These are phyloP conservation scores for Hydrotaea diabolus DNA, from an alignment of 2,888 invertebrate genomes.

Conservation along the genomic window DNA sequence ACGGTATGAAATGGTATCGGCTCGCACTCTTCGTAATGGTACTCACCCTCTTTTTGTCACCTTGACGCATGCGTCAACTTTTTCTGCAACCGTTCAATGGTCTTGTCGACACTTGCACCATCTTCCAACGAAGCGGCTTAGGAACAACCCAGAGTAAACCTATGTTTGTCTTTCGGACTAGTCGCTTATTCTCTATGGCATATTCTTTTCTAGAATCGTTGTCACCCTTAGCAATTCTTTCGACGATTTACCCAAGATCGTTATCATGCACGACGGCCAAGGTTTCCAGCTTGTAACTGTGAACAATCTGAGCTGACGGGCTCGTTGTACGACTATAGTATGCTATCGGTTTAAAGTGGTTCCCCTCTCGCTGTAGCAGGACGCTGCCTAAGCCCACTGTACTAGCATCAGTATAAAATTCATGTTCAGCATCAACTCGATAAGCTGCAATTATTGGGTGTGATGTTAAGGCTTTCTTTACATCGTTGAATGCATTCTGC, in stretches of 20 bases:
- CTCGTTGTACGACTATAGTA: conserved; percentile 63
- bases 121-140: too few species aligned
- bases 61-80: too few species aligned
- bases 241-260: conserved; percentile 55
- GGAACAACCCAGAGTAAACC: too few species aligned
- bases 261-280: too few species aligned
- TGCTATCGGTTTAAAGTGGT: conserved; percentile 42
- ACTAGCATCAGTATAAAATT: conserved; percentile 60
- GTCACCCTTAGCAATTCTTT: too few species aligned
- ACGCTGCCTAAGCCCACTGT: conserved; percentile 51
- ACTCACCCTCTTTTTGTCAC: conserved; percentile 50
- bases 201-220: too few species aligned
- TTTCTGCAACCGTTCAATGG: too few species aligned
- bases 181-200: too few species aligned
- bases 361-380: conserved; percentile 47
- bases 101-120: too few species aligned
- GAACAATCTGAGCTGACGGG: too few species aligned
- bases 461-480: conserved; percentile 36
- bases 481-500: conserved; percentile 28
- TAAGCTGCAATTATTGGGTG: conserved; percentile 47
- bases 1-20: conserved; percentile 50
- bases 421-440: conserved; percentile 47
- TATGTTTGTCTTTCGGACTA: too few species aligned
- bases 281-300: too few species aligned
- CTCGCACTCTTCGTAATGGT: conserved; percentile 45